Evolutionary conservation across 2,113 vertebrate genomes (phyloP).

Genomic region (Ctenodactylus gundi): DNA sequence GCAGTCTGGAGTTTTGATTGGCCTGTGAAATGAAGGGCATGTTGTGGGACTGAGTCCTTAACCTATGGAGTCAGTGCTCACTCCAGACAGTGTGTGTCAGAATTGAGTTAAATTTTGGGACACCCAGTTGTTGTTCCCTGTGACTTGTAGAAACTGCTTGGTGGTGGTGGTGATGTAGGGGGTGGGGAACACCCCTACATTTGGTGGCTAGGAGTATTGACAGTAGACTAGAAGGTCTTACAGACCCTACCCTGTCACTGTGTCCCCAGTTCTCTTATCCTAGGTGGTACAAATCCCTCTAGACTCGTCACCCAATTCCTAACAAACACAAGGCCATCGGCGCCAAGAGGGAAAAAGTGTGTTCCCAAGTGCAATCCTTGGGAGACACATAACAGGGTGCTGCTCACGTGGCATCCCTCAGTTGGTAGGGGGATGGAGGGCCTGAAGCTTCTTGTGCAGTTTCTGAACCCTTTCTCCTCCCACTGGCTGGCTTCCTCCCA

Average conservation of each 20-base stretch:
- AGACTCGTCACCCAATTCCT: neutral
- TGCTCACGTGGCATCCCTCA: too few species aligned
- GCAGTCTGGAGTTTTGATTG: neutral
- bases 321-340: neutral
- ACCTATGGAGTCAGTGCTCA: neutral
- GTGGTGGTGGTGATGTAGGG: neutral
- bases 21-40: neutral
- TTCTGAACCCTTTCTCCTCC: neutral
- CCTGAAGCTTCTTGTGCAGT: neutral
- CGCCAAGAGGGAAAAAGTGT: neutral
- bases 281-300: neutral
- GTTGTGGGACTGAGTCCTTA: neutral
- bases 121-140: neutral
- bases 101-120: neutral
- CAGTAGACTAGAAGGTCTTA: neutral
- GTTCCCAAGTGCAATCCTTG: neutral
- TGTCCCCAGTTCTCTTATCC: neutral
- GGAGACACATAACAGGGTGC: fast-evolving
- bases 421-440: fast-evolving
- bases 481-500: neutral
- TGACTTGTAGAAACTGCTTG: neutral
- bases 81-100: neutral
- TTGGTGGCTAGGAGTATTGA: neutral
- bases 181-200: neutral
- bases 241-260: neutral